Evolutionary conservation across 2,888 invertebrate genomes (phyloP).

Genomic region (Melanotus villosus): DNA sequence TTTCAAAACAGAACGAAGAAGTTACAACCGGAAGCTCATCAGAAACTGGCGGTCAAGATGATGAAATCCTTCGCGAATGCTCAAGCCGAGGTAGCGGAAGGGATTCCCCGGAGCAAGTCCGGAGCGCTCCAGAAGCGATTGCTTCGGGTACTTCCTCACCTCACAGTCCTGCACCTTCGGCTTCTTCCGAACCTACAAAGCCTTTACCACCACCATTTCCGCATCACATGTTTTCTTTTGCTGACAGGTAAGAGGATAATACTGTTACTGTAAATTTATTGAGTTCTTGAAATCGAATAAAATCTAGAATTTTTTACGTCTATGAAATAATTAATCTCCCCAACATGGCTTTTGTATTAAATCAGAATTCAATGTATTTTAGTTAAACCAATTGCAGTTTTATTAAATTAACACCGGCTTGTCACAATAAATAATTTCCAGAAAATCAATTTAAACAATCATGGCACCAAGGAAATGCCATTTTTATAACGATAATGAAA

Average conservation of each 20-base stretch:
- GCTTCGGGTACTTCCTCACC: constrained; percentile 66
- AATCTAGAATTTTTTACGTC: too few species aligned
- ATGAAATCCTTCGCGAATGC: constrained; percentile 62
- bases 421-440: constrained; percentile 10
- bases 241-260: constrained; percentile 70
- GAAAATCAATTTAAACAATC: constrained; percentile 32
- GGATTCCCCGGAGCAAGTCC: constrained; percentile 56
- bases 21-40: constrained; percentile 59
- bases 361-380: too few species aligned
- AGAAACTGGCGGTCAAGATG: constrained; percentile 59
- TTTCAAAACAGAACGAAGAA: constrained; percentile 38
- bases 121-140: constrained; percentile 57
- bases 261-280: neutral
- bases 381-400: too few species aligned
- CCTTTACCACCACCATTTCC: constrained; percentile 75
- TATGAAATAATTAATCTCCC: too few species aligned
- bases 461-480: constrained; percentile 7
- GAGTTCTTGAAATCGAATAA: too few species aligned
- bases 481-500: constrained; percentile 27
- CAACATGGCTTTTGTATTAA: too few species aligned
- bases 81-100: constrained; percentile 63
- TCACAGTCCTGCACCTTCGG: constrained; percentile 73
- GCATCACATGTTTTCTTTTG: constrained; percentile 79
- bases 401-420: constrained; percentile 6
- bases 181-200: constrained; percentile 74